These are phyloP conservation scores for Phasianus colchicus DNA, from an alignment of 2,113 vertebrate species.

Conservation along the genomic window DNA sequence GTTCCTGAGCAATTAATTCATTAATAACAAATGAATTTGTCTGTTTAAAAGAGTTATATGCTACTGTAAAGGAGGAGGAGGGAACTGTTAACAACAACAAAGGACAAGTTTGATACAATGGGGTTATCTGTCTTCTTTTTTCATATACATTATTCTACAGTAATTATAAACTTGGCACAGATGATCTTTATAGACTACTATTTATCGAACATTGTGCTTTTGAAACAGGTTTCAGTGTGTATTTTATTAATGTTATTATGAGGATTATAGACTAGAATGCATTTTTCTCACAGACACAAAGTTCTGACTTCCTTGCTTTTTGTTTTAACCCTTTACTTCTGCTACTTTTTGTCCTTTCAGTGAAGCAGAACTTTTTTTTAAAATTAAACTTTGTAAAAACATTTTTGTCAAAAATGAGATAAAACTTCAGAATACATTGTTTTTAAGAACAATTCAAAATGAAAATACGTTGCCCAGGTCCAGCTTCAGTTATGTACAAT, in stretches of 20 bases:
- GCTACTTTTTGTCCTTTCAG: not conserved
- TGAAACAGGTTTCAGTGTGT: not conserved
- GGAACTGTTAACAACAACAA: not conserved
- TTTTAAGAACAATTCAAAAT: not conserved
- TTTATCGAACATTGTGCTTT: not conserved
- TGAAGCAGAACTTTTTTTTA: not conserved
- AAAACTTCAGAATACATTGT: not conserved
- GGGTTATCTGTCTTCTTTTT: not conserved
- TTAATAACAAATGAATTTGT: slow-evolving; percentile 15
- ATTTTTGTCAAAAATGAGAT: not conserved
- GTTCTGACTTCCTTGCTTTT: not conserved
- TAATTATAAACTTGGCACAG: not conserved
- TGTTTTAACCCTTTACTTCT: not conserved
- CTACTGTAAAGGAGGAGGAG: not conserved
- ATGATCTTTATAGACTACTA: not conserved
- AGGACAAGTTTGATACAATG: not conserved
- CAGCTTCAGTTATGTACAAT: not conserved
- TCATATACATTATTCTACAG: not conserved
- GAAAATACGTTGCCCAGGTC: not conserved
- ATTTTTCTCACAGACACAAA: not conserved
- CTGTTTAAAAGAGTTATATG: not conserved
- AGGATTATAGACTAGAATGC: not conserved
- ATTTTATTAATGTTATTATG: not conserved
- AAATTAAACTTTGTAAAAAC: not conserved
- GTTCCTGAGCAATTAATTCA: slow-evolving; percentile 1